Evolutionary conservation across 2,113 vertebrate species (phyloP).

Genomic region (Ailuropoda melanoleuca): DNA sequence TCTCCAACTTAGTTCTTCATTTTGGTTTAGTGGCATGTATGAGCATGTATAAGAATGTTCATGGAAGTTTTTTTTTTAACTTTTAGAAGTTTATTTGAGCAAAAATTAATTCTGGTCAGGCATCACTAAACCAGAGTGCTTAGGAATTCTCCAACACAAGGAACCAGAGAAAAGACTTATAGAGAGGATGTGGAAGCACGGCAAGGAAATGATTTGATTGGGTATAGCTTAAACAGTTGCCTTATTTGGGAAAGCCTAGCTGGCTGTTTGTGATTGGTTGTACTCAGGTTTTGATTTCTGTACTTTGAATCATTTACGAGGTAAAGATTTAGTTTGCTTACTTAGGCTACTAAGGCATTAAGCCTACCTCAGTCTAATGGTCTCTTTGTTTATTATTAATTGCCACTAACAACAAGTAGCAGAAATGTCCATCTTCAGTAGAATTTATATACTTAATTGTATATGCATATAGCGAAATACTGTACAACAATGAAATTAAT

Average conservation of each 20-base stretch:
- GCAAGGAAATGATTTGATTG: neutral
- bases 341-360: neutral
- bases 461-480: neutral
- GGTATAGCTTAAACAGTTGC: neutral
- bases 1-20: neutral
- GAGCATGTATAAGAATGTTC: neutral
- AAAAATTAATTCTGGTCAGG: neutral
- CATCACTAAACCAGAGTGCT: neutral
- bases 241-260: neutral
- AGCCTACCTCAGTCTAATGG: neutral
- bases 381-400: neutral
- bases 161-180: neutral
- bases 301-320: neutral
- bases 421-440: neutral
- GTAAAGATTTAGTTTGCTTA: neutral
- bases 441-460: neutral
- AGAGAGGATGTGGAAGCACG: neutral
- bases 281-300: neutral
- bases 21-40: neutral
- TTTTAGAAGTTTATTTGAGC: neutral
- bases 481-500: neutral
- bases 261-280: neutral
- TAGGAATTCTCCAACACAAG: neutral
- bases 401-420: neutral
- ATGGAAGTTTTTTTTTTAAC: neutral